Conservation (phyloP, 2,797 vertebrate genomes). For the Hozukius guyotensis region DNA sequence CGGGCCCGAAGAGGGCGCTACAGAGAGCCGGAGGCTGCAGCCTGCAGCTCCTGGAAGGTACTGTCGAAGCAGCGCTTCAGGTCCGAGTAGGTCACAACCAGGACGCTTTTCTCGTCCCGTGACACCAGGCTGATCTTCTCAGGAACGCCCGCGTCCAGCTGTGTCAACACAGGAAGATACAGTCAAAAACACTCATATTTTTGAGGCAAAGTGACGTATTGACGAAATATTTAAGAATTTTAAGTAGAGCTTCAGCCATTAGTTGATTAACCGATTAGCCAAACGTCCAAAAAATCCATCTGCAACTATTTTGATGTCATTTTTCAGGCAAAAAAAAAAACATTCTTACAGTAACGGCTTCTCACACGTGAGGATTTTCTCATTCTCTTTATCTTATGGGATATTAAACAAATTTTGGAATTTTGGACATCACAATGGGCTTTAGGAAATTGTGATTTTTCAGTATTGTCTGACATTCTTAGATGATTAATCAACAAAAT, state of each 20-base stretch:
- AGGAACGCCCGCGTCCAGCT: constrained; percentile 98
- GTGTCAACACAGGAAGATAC: constrained; percentile 20
- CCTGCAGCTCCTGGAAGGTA: constrained; percentile 99
- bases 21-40: constrained; percentile 94
- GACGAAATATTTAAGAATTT: not conserved
- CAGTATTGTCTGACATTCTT: not conserved
- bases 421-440: no score
- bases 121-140: constrained; percentile 99
- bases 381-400: not conserved
- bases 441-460: no score
- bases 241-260: not conserved
- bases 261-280: not conserved
- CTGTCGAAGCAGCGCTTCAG: constrained; percentile 99
- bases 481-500: not conserved
- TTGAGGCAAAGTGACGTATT: not conserved
- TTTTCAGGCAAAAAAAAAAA: not conserved
- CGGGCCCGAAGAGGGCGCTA: constrained; percentile 85
- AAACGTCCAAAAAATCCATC: not conserved
- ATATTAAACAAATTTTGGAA: not conserved
- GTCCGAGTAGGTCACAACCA: constrained; percentile 99
- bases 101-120: constrained; percentile 98
- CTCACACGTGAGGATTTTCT: no score
- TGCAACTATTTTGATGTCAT: not conserved
- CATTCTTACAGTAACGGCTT: no score
- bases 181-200: not conserved